phyloP scores from a whole-genome alignment of 1,140 invertebrate species.

The Tetramorium parvispinum region DNA sequence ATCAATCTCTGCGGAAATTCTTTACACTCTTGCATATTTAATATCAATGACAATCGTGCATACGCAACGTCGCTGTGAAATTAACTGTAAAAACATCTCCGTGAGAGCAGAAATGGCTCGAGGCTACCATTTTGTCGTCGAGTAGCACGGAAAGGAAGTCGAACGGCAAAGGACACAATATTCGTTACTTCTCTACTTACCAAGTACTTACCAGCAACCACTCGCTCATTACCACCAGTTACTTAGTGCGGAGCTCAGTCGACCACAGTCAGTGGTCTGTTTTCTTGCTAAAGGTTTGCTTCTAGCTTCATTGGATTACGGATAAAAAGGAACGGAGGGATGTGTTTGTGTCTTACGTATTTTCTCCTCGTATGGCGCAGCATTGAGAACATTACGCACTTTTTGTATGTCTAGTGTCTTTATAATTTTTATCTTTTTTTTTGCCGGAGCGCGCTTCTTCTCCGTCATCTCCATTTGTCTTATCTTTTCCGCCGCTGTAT shows the following conservation, averaged over 20 bases:
- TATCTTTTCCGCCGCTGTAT: not conserved
- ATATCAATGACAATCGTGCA: not conserved
- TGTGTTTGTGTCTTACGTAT: not conserved
- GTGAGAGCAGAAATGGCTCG: not conserved
- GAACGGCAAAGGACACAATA: slow-evolving; percentile 42
- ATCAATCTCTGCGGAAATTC: not conserved
- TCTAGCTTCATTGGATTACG: not conserved
- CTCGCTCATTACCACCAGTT: slow-evolving; percentile 35
- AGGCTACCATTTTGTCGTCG: slow-evolving; percentile 9
- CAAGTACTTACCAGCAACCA: slow-evolving; percentile 27
- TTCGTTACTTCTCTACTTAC: slow-evolving; percentile 32
- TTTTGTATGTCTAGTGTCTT: not conserved
- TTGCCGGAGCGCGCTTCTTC: not conserved
- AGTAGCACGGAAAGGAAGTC: slow-evolving; percentile 22
- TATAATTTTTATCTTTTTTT: slow-evolving; percentile 1
- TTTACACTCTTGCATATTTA: not conserved
- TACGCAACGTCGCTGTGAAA: not conserved
- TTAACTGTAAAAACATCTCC: not conserved
- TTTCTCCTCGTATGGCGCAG: not conserved
- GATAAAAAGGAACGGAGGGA: not conserved
- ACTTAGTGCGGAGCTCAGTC: slow-evolving; percentile 35
- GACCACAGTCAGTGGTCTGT: slow-evolving; percentile 28
- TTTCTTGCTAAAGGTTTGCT: slow-evolving; percentile 13
- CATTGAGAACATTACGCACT: not conserved
- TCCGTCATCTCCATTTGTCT: slow-evolving; percentile 19